phyloP scores from a whole-genome alignment of 2,797 vertebrate species.

The Xenentodon cancila region DNA sequence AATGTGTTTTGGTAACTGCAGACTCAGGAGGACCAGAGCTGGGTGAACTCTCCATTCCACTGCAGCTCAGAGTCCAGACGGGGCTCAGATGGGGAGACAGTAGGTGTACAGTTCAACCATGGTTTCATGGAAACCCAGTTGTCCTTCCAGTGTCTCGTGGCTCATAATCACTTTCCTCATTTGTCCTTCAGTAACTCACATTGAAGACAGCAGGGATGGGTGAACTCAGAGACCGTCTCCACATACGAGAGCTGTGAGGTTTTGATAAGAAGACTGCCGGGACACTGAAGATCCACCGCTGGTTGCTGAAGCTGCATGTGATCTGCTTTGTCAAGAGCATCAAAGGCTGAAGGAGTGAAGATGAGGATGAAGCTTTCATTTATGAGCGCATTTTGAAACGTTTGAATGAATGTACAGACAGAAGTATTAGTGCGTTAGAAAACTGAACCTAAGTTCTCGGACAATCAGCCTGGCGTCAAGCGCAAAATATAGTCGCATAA shows the following conservation, averaged over 20 bases:
- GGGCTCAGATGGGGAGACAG: conserved; percentile 91
- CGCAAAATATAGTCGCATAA: conserved; percentile 16
- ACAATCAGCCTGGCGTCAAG: conserved; percentile 25
- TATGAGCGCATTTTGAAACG: conserved; percentile 13
- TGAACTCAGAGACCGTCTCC: conserved; percentile 39
- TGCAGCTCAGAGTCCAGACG: conserved; percentile 86
- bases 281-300: conserved; percentile 25
- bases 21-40: conserved; percentile 93
- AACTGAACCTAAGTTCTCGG: conserved; percentile 15
- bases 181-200: conserved; percentile 64
- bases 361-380: conserved; percentile 12
- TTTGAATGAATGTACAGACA: conserved; percentile 1
- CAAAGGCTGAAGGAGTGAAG: conserved; percentile 27
- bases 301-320: conserved; percentile 50
- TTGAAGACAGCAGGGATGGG: conserved; percentile 26
- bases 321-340: conserved; percentile 36
- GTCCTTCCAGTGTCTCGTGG: neutral
- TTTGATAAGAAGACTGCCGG: conserved; percentile 32
- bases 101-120: conserved; percentile 75
- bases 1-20: conserved; percentile 62
- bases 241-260: conserved; percentile 27
- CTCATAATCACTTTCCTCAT: conserved; percentile 6
- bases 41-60: conserved; percentile 95
- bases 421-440: conserved; percentile 19
- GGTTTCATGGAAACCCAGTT: neutral